These are phyloP conservation scores for Rhagoletis pomonella DNA, from an alignment of 1,140 invertebrate species.

Conservation along the genomic window DNA sequence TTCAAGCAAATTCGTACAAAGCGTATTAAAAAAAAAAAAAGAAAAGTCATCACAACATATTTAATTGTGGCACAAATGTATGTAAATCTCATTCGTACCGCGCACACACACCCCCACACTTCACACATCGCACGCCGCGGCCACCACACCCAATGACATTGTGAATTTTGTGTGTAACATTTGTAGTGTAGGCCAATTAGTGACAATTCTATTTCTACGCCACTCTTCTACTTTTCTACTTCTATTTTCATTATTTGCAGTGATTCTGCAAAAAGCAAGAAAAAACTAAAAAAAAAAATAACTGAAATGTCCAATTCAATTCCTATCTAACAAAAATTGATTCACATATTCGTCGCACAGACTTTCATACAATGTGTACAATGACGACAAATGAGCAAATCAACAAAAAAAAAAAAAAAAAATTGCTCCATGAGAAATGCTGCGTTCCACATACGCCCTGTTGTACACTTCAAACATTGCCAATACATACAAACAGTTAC, in stretches of 20 bases:
- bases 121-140: neutral
- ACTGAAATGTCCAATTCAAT: slow-evolving; percentile 7
- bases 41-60: slow-evolving; percentile 15
- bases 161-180: neutral
- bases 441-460: slow-evolving; percentile 26
- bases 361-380: neutral
- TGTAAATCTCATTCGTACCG: neutral
- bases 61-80: slow-evolving; percentile 23
- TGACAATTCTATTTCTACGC: slow-evolving; percentile 27
- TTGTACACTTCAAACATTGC: neutral
- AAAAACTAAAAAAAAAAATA: neutral
- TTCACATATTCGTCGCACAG: neutral
- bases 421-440: neutral
- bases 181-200: slow-evolving; percentile 25
- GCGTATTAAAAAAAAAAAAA: neutral
- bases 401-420: neutral
- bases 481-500: too few relatives aligned
- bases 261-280: slow-evolving; percentile 12
- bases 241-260: slow-evolving; percentile 50
- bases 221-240: neutral
- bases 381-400: slow-evolving; percentile 35
- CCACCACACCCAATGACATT: too few relatives aligned
- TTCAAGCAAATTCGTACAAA: slow-evolving; percentile 7
- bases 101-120: neutral
- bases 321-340: slow-evolving; percentile 35